These are phyloP conservation scores for Pseudomugil tenellus DNA, from an alignment of 2,797 vertebrate species.

Conservation along the genomic window DNA sequence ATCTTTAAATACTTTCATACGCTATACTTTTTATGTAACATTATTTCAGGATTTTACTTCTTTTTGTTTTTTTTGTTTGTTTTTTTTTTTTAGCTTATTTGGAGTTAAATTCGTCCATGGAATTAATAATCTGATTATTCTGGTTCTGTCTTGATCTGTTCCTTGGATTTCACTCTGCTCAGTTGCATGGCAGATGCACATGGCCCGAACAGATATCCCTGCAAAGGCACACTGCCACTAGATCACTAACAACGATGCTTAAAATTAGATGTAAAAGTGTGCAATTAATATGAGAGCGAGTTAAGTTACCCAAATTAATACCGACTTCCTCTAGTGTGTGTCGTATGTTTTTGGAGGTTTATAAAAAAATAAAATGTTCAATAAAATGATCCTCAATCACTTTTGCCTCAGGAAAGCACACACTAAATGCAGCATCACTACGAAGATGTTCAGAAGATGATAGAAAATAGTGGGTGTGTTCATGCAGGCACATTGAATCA, in stretches of 20 bases:
- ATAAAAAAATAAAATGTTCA: conserved; percentile 37
- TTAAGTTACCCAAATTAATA: conserved; percentile 44
- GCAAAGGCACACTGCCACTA: conserved; percentile 41
- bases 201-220: conserved; percentile 14
- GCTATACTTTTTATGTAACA: background rate
- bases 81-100: background rate
- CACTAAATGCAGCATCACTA: conserved; percentile 61
- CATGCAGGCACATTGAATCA: conserved; percentile 34
- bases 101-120: background rate
- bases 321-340: conserved; percentile 57
- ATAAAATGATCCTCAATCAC: conserved; percentile 68
- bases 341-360: conserved; percentile 63
- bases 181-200: conserved; percentile 10
- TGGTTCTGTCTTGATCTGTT: conserved; percentile 24
- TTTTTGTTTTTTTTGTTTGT: no score
- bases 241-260: conserved; percentile 19
- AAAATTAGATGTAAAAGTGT: conserved; percentile 31
- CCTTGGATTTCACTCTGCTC: background rate
- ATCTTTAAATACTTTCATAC: background rate
- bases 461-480: conserved; percentile 18
- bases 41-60: background rate
- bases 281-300: conserved; percentile 4
- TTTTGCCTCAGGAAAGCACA: conserved; percentile 85
- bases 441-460: conserved; percentile 31
- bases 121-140: conserved; percentile 17